These are phyloP conservation scores for Ectropis crepuscularia DNA, from an alignment of 2,888 invertebrate species.

Conservation along the genomic window DNA sequence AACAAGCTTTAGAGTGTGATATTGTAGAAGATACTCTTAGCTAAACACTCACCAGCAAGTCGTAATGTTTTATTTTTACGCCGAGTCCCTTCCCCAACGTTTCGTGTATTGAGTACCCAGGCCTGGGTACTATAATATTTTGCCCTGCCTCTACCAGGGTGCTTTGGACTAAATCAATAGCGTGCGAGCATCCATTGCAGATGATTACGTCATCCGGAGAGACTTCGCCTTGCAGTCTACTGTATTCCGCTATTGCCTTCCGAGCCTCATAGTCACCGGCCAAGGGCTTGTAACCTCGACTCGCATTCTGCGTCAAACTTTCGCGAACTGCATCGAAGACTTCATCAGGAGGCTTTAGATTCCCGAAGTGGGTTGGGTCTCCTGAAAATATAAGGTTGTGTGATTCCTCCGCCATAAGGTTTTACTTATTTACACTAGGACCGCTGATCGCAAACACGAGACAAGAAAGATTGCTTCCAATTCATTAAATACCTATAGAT, in stretches of 20 bases:
- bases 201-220: constrained; percentile 91
- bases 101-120: constrained; percentile 96
- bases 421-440: too few relatives aligned
- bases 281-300: constrained; percentile 95
- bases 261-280: constrained; percentile 90
- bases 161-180: constrained; percentile 95
- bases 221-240: constrained; percentile 85
- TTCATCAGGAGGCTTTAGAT: constrained; percentile 91
- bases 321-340: constrained; percentile 91
- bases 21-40: not conserved
- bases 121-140: constrained; percentile 96
- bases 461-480: too few relatives aligned
- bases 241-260: constrained; percentile 93
- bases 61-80: constrained; percentile 90
- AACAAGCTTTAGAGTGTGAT: too few relatives aligned
- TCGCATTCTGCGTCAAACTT: constrained; percentile 87
- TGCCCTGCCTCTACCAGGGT: constrained; percentile 94
- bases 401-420: too few relatives aligned
- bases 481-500: too few relatives aligned
- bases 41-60: constrained; percentile 83
- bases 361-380: constrained; percentile 97
- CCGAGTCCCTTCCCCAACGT: constrained; percentile 94
- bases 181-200: constrained; percentile 97
- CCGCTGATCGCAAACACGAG: too few relatives aligned
- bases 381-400: constrained; percentile 83